Evolutionary conservation across 2,797 vertebrate species (phyloP).

Genomic region (Anguilla obscura): DNA sequence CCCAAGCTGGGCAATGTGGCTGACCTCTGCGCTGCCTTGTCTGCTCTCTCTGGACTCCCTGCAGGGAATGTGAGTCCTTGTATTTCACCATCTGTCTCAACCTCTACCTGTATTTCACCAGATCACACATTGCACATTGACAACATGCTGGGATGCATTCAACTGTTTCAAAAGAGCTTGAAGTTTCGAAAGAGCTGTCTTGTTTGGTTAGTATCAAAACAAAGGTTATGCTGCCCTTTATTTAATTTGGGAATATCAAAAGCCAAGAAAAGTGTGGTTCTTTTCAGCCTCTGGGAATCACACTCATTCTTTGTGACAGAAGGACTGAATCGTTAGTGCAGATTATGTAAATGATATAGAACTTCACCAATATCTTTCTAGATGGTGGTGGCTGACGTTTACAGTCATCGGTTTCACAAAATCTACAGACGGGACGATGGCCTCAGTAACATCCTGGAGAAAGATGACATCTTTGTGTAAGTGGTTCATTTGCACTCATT

Average conservation of each 20-base stretch:
- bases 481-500: slow-evolving; percentile 49
- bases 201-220: not conserved
- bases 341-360: not conserved
- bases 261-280: not conserved
- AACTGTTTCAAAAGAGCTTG: not conserved
- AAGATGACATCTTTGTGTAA: slow-evolving; percentile 97
- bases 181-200: not conserved
- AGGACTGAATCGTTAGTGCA: not conserved
- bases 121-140: not conserved
- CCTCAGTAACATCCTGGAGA: slow-evolving; percentile 91
- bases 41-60: slow-evolving; percentile 82
- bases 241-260: not conserved
- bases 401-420: slow-evolving; percentile 97
- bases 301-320: not conserved
- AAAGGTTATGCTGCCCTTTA: not conserved
- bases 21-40: slow-evolving; percentile 87
- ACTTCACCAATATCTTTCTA: slow-evolving; percentile 54
- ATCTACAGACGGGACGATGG: slow-evolving; percentile 90
- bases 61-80: slow-evolving; percentile 81
- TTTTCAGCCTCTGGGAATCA: not conserved
- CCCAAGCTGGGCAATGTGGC: slow-evolving; percentile 88
- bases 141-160: not conserved
- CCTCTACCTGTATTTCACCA: not conserved
- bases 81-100: not conserved
- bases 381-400: slow-evolving; percentile 97